These are phyloP conservation scores for Stomatorhinus ivindoensis DNA, from an alignment of 2,113 vertebrate species.

Conservation along the genomic window DNA sequence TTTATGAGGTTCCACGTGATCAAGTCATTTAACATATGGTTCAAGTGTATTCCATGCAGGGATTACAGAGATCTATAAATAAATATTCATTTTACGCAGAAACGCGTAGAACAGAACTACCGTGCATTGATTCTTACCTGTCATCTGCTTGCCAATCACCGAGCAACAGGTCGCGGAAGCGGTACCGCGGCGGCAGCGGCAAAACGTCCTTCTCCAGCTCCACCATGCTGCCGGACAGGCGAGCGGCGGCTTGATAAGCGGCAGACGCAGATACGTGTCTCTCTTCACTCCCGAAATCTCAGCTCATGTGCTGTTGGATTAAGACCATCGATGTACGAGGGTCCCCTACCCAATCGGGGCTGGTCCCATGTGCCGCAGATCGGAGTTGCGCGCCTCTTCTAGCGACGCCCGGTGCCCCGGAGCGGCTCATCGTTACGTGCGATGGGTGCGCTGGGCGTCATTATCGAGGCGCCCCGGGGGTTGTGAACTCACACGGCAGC, in stretches of 20 bases:
- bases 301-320: neutral
- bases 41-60: neutral
- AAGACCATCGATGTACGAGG: constrained; percentile 18
- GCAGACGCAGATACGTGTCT: constrained; percentile 23
- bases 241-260: constrained; percentile 14
- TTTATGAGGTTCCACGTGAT: neutral
- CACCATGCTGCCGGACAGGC: constrained; percentile 51
- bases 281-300: neutral
- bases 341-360: neutral
- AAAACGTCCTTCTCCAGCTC: constrained; percentile 74
- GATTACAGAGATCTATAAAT: neutral
- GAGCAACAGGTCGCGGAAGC: constrained; percentile 77
- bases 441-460: neutral
- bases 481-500: neutral
- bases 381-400: neutral
- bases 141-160: constrained; percentile 75
- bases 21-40: neutral
- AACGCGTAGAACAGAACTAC: neutral
- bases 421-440: neutral
- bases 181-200: constrained; percentile 71
- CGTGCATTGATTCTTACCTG: constrained; percentile 51
- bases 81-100: neutral
- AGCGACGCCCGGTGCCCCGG: neutral
- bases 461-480: neutral
- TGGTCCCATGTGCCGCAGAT: constrained; percentile 48